phyloP scores from a whole-genome alignment of 2,797 vertebrate species.

The Iguana delicatissima region DNA sequence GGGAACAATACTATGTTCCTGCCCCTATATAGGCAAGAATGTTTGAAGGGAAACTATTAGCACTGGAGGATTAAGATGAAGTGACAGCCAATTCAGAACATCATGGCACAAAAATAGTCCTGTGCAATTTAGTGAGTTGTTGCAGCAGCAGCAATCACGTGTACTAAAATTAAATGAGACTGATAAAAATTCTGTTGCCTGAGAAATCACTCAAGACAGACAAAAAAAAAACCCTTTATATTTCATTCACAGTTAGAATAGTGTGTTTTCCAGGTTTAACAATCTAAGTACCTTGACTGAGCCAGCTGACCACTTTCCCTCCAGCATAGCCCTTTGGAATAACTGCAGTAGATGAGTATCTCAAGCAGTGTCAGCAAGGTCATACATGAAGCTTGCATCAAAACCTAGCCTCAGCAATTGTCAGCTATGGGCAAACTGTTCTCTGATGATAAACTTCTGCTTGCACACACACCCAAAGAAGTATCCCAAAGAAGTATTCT shows the following conservation, averaged over 20 bases:
- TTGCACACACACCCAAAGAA: background rate
- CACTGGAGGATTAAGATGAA: rapidly evolving
- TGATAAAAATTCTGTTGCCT: constrained; percentile 23
- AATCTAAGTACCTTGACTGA: background rate
- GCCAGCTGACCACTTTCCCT: background rate
- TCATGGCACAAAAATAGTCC: constrained; percentile 52
- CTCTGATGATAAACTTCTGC: background rate
- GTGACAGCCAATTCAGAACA: constrained; percentile 42
- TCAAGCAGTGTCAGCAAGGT: background rate
- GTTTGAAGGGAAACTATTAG: constrained; percentile 17
- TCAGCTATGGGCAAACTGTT: background rate
- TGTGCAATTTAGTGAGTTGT: background rate
- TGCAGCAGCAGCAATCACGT: constrained; percentile 43
- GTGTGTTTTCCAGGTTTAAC: constrained; percentile 9
- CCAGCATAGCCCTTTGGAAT: background rate
- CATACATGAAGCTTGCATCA: background rate
- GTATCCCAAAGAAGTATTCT: background rate
- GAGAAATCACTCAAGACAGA: constrained; percentile 26
- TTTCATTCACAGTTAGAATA: constrained; percentile 24
- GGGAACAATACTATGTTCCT: background rate
- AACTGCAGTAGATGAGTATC: constrained; percentile 9
- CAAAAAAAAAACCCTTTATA: constrained; percentile 12
- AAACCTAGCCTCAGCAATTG: background rate
- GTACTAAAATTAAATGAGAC: constrained; percentile 14
- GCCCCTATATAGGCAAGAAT: constrained; percentile 35